Conservation (phyloP, 2,113 vertebrate genomes). For the Puma concolor region DNA sequence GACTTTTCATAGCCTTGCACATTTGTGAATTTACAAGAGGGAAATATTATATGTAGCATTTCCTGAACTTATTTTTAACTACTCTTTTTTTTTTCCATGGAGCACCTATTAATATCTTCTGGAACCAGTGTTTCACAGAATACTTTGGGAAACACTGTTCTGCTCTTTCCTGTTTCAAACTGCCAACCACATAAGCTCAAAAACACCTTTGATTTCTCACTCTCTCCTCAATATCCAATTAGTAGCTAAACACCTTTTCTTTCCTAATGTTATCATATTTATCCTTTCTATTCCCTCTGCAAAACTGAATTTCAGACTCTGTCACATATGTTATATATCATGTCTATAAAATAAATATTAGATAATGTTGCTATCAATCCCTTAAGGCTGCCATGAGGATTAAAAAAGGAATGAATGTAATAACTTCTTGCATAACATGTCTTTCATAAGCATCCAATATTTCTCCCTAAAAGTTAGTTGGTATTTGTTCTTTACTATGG, state of each 20-base stretch:
- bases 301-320: neutral
- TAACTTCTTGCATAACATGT: neutral
- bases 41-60: constrained; percentile 51
- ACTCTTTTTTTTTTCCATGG: neutral
- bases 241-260: neutral
- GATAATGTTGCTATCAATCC: neutral
- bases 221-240: neutral
- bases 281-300: neutral
- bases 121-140: constrained; percentile 59
- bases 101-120: constrained; percentile 65
- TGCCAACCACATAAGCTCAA: neutral
- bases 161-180: constrained; percentile 33
- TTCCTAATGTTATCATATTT: neutral
- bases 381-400: neutral
- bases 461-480: neutral
- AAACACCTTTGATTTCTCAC: neutral
- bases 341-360: constrained; percentile 2
- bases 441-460: neutral
- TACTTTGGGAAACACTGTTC: constrained; percentile 32
- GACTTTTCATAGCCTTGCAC: constrained; percentile 15
- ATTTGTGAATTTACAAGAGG: constrained; percentile 32
- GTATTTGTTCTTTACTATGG: neutral
- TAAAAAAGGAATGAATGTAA: neutral
- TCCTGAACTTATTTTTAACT: constrained; percentile 70
- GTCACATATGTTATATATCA: neutral